phyloP scores from a whole-genome alignment of 2,797 vertebrate species.

The Ambastaia sidthimunki region DNA sequence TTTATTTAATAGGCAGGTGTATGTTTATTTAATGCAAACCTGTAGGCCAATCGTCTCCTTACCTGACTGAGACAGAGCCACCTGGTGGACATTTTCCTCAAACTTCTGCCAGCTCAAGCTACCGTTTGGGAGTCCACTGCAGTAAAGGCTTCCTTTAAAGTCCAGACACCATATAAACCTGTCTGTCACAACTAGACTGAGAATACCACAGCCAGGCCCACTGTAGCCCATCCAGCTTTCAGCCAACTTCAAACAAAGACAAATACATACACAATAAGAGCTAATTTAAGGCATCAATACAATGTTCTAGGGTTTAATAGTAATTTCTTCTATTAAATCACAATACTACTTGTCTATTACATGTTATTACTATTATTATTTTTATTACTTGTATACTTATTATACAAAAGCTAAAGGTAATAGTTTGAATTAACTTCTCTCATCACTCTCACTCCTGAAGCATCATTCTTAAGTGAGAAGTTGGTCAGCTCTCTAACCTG shows the following conservation, averaged over 20 bases:
- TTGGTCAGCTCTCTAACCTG: constrained; percentile 76
- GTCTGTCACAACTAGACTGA: constrained; percentile 91
- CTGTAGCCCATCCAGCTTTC: constrained; percentile 98
- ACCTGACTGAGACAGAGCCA: constrained; percentile 96
- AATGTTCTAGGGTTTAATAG: too few species aligned
- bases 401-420: neutral
- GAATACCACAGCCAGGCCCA: constrained; percentile 89
- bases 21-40: neutral
- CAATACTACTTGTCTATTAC: neutral
- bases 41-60: constrained; percentile 16
- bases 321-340: neutral
- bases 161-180: constrained; percentile 95
- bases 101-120: constrained; percentile 93
- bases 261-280: neutral
- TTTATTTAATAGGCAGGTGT: neutral
- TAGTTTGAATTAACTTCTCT: too few species aligned
- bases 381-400: neutral
- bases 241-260: constrained; percentile 79
- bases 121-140: constrained; percentile 82
- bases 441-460: neutral
- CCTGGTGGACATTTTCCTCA: constrained; percentile 93
- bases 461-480: neutral
- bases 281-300: too few species aligned
- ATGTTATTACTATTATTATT: neutral
- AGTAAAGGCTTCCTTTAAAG: constrained; percentile 89